Base-by-base conservation (phyloP, 2,888 invertebrate species). In the Cerastoderma edule region DNA sequence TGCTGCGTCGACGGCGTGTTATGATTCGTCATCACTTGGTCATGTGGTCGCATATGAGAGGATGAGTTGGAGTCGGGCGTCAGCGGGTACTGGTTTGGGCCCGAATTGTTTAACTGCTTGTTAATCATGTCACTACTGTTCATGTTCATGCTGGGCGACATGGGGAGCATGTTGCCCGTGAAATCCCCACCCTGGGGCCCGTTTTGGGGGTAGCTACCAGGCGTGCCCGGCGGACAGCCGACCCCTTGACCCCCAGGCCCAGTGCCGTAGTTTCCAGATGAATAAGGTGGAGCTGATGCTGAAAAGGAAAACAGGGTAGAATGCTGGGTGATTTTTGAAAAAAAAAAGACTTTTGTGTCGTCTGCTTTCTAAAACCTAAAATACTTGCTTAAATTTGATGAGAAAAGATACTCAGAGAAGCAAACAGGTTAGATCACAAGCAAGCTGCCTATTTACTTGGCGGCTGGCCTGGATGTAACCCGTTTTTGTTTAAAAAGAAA, bases 1-100 rank as follows among this genome's bases (percentile, higher is more conserved):
- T 85, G 84, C 82, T 84, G 85, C 86, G 83, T 85, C 80, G 86
- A 76, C 74, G 85, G 75, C 66, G 85, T 80, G 68, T 79, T 75
- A 71, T 83, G 85, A 78, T 84, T 83, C 66, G 74, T 80, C 78
- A 82, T 80, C 66, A 73, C 78, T 72, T 75, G 78, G 71, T 79
- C 79, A 69, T 80, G 83, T 74, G 86, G 88, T 67, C 83, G 83
- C 74, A 84, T 83, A 68, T 78, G 83, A 72, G 74, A 76, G 71
- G 80, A 78, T 66, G 80, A 67, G 56, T 75, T 83, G 71, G 76
- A 79, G 60, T 81, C 73, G 57, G 81, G 76, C 66, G 83, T 80
- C 72, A 82, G 72, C 50, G 84, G 77, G 67, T 78, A 78, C 67
- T 81, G 82, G 53, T 71, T 72, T 67, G 78, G 81, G 65, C 76